Percentiles rank a stretch among this genome's conserved stretches.
These are phyloP conservation scores for Okapia johnstoni DNA, from an alignment of 2,113 vertebrate genomes.

Conservation along the genomic window DNA sequence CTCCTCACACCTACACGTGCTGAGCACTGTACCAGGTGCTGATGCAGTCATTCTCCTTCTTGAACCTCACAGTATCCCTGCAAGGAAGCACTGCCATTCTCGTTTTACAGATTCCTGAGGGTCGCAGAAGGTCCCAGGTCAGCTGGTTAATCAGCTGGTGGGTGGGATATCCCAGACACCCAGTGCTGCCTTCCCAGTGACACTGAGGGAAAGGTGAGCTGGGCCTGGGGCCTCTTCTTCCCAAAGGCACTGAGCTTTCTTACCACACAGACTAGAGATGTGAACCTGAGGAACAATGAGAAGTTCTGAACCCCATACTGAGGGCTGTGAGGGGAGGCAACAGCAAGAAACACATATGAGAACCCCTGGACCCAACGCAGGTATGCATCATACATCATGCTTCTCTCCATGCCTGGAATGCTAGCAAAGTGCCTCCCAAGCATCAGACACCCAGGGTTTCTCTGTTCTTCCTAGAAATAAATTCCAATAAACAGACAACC, in stretches of 20 bases:
- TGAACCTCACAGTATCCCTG: background rate
- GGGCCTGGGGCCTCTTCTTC: background rate
- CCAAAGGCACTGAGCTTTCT: background rate
- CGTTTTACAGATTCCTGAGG: background rate
- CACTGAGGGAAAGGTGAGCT: background rate
- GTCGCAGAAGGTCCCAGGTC: background rate
- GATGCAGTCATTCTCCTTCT: background rate
- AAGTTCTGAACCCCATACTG: background rate
- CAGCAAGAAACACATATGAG: background rate
- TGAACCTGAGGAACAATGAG: background rate
- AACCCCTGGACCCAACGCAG: background rate
- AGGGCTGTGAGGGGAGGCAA: background rate
- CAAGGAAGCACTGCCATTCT: background rate
- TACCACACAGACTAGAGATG: background rate
- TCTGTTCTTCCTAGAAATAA: background rate
- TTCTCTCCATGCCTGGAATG: background rate
- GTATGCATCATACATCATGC: accelerated
- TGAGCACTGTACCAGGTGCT: background rate
- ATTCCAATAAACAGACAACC: background rate
- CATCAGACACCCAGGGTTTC: too few relatives aligned
- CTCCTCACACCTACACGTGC: background rate
- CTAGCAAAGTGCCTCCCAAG: background rate
- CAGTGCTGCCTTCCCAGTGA: background rate
- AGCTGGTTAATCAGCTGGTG: background rate
- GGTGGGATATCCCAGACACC: background rate